Conservation (phyloP, 37 sponge, comb jelly and placozoan species). For the Lycopodina hypogea region DNA sequence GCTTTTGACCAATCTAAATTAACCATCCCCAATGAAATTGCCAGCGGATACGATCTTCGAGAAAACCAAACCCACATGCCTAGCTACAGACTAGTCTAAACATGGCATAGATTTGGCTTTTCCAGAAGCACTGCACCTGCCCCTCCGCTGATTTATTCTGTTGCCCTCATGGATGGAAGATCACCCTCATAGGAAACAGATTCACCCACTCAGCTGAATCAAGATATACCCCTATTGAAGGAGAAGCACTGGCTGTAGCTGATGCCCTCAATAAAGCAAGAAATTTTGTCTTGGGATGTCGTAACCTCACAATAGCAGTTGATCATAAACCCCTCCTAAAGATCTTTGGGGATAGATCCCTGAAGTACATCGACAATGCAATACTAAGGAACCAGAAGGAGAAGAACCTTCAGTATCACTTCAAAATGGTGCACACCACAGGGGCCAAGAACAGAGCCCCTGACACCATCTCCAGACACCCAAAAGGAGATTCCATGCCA, state of each 20-base stretch:
- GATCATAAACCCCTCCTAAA: slow-evolving; percentile 34
- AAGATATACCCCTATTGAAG: slow-evolving; percentile 45
- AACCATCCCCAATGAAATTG: slow-evolving; percentile 34
- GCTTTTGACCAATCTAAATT: slow-evolving; percentile 39
- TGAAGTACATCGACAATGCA: not conserved
- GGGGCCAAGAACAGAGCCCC: slow-evolving; percentile 36
- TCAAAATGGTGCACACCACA: slow-evolving; percentile 44
- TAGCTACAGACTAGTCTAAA: slow-evolving; percentile 39
- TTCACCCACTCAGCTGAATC: slow-evolving; percentile 52
- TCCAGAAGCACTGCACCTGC: slow-evolving; percentile 48
- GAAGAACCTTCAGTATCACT: slow-evolving; percentile 7
- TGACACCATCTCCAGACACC: too few species aligned
- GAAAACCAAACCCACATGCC: slow-evolving; percentile 34
- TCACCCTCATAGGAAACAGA: slow-evolving; percentile 46
- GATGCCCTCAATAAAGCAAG: slow-evolving; percentile 48
- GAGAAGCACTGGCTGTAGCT: slow-evolving; percentile 39
- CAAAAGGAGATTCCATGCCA: slow-evolving; percentile 21
- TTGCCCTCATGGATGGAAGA: slow-evolving; percentile 44
- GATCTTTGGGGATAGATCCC: too few species aligned
- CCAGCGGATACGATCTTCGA: slow-evolving; percentile 36
- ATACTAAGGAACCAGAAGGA: slow-evolving; percentile 2
- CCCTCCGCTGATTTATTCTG: slow-evolving; percentile 39
- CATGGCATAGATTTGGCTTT: slow-evolving; percentile 44
- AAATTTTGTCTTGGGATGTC: slow-evolving; percentile 42
- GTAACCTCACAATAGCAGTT: slow-evolving; percentile 24